A percentile compares a stretch with the other conserved stretches of the same genome.
These are phyloP conservation scores for Anarrhichthys ocellatus DNA, from an alignment of 2,113 vertebrate species.

Conservation along the genomic window DNA sequence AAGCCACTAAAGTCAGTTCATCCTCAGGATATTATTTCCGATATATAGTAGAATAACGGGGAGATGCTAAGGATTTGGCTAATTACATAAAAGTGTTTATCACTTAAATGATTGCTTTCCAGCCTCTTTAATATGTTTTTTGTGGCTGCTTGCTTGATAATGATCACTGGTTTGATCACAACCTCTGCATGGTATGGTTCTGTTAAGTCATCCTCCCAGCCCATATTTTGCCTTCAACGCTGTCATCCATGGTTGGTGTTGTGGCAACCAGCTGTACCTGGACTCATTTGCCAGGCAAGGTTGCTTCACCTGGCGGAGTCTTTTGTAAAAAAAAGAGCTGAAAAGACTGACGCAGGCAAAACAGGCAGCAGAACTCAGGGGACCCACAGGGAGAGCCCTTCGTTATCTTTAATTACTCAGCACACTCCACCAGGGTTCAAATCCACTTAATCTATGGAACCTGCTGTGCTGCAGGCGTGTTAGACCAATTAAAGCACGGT, in stretches of 20 bases:
- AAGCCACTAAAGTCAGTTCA: not conserved
- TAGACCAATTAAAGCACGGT: conserved; percentile 78
- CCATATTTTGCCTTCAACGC: not conserved
- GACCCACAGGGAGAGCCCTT: conserved; percentile 75
- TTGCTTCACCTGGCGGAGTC: conserved; percentile 26
- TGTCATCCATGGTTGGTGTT: conserved; percentile 31
- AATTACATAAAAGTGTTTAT: not conserved
- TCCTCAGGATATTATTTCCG: not conserved
- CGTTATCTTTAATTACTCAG: conserved; percentile 85
- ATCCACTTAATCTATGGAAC: conserved; percentile 79
- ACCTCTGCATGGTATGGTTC: not conserved
- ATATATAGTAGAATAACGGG: not conserved
- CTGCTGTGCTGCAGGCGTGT: conserved; percentile 62
- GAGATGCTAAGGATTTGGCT: too few species aligned
- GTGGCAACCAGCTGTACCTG: conserved; percentile 51
- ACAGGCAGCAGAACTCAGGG: conserved; percentile 63
- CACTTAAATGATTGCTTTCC: not conserved
- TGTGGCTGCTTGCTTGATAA: not conserved
- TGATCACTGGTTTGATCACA: not conserved
- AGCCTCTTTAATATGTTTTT: not conserved
- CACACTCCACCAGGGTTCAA: conserved; percentile 70
- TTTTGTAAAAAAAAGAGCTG: conserved; percentile 49
- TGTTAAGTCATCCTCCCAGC: not conserved
- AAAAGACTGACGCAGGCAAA: conserved; percentile 81
- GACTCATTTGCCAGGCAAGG: conserved; percentile 32